A percentile compares a stretch with the other conserved stretches of the same genome.
Conservation (phyloP, 1,140 invertebrate genomes). For the Drosophila erecta region DNA sequence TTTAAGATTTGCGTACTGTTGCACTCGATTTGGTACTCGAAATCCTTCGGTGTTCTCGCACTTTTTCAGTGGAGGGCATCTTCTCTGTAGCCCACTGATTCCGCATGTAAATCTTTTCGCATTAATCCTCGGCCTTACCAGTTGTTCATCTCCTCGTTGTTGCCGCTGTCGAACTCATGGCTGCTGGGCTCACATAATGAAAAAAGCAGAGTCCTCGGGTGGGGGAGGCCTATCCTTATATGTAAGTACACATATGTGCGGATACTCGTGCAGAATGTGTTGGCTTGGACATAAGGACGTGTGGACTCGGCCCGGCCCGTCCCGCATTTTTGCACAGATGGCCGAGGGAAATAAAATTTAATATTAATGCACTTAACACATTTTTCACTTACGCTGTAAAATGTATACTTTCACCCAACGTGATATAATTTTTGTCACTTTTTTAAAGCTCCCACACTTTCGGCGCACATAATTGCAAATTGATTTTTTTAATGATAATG, state of each 20-base stretch:
- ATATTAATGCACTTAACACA: conserved; percentile 77
- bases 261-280: not conserved
- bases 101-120: conserved; percentile 70
- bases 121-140: conserved; percentile 67
- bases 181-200: conserved; percentile 51
- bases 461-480: conserved; percentile 70
- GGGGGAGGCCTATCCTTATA: conserved; percentile 14
- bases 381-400: conserved; percentile 69
- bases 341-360: conserved; percentile 59
- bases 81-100: conserved; percentile 35
- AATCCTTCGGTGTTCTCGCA: too few species aligned
- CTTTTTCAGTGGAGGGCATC: not conserved
- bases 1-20: too few species aligned
- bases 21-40: too few species aligned
- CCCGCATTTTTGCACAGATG: conserved; percentile 29
- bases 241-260: not conserved
- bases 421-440: conserved; percentile 28
- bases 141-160: conserved; percentile 44
- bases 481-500: conserved; percentile 71
- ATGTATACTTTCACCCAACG: conserved; percentile 30
- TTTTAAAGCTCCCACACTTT: conserved; percentile 46
- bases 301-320: not conserved
- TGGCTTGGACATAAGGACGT: not conserved
- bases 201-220: conserved; percentile 44
- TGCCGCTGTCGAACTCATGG: conserved; percentile 17